phyloP scores from a whole-genome alignment of 2,797 vertebrate species.

The Varecia variegata region DNA sequence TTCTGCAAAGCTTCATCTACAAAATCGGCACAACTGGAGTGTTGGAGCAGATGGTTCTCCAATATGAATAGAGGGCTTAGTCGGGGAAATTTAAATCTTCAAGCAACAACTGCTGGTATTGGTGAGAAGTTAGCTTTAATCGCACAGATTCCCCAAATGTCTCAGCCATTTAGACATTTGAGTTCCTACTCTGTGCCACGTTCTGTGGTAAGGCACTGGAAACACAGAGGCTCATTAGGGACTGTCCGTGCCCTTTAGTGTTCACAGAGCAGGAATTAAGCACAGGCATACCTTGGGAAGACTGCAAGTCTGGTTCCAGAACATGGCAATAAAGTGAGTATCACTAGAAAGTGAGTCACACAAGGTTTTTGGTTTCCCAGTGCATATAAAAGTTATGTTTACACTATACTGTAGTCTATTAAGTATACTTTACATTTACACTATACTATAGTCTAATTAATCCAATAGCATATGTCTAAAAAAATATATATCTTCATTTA shows the following conservation, averaged over 20 bases:
- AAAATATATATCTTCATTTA: not conserved
- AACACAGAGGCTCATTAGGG: not conserved
- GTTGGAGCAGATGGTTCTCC: not conserved
- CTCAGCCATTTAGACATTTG: not conserved
- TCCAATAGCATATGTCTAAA: not conserved
- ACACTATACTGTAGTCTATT: not conserved
- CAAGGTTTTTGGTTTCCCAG: not conserved
- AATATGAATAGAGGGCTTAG: not conserved
- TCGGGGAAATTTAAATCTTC: not conserved
- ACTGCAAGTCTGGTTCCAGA: not conserved
- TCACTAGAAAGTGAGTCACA: not conserved
- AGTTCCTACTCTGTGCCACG: not conserved
- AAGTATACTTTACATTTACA: not conserved
- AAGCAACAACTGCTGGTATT: not conserved
- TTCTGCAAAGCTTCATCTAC: slow-evolving; percentile 1
- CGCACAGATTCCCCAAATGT: not conserved
- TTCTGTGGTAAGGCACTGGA: not conserved
- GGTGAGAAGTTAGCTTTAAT: not conserved
- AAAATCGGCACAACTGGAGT: not conserved
- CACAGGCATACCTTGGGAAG: not conserved
- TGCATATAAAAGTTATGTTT: not conserved
- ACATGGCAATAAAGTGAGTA: not conserved
- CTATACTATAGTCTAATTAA: not conserved
- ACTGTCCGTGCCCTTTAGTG: not conserved
- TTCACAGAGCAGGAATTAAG: not conserved